These are phyloP conservation scores for Gallirallus australis DNA, from an alignment of 2,797 vertebrate genomes.

Conservation along the genomic window DNA sequence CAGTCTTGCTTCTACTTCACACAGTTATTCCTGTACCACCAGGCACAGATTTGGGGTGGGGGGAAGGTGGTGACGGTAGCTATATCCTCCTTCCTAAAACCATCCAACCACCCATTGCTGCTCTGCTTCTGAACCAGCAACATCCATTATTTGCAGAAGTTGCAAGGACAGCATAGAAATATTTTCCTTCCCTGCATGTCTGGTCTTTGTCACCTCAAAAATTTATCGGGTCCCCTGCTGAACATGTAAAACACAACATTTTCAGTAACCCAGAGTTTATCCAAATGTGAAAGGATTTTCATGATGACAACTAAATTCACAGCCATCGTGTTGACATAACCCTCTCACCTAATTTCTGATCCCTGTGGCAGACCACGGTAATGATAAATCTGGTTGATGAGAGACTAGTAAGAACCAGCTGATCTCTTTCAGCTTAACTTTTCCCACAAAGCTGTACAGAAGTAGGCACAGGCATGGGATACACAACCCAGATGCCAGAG, in stretches of 20 bases:
- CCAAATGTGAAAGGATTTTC: background rate
- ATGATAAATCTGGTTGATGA: background rate
- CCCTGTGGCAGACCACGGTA: background rate
- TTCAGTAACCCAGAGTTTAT: background rate
- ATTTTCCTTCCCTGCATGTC: background rate
- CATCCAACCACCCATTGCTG: background rate
- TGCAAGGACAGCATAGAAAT: background rate
- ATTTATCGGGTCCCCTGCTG: background rate
- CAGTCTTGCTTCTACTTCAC: background rate
- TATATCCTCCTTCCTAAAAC: background rate
- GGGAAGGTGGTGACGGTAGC: background rate
- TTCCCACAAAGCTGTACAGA: background rate
- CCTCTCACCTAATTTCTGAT: conserved; percentile 1
- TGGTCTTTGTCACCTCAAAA: background rate
- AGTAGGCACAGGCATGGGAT: background rate
- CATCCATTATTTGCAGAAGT: background rate
- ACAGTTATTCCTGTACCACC: background rate
- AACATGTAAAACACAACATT: background rate
- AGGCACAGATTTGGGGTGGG: background rate
- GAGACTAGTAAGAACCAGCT: background rate
- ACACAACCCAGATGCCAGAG: background rate
- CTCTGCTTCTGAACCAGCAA: background rate
- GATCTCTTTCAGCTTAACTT: background rate
- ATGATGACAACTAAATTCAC: background rate
- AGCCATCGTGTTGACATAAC: background rate